Conservation (phyloP, 2,888 invertebrate genomes). For the Drosophila histrio region DNA sequence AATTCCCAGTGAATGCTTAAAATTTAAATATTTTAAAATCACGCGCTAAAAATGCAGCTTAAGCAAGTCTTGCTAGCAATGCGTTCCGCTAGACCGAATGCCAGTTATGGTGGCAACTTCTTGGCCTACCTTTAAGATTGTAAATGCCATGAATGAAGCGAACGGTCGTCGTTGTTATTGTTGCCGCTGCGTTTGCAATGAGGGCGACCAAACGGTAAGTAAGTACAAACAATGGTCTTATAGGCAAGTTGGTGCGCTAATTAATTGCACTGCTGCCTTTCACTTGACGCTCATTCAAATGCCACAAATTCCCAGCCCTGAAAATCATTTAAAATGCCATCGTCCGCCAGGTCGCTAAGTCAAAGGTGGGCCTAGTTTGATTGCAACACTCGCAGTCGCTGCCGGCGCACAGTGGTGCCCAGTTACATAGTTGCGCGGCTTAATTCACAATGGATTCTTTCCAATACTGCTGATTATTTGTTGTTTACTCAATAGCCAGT, state of each 20-base stretch:
- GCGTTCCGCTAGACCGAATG: constrained; percentile 55
- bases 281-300: constrained; percentile 50
- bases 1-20: constrained; percentile 13
- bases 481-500: too few relatives aligned
- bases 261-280: constrained; percentile 68
- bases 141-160: constrained; percentile 67
- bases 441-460: neutral
- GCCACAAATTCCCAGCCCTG: constrained; percentile 57
- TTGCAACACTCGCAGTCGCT: constrained; percentile 4
- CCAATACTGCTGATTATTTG: neutral
- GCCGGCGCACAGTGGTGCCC: neutral
- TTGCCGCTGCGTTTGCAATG: too few relatives aligned
- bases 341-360: constrained; percentile 44
- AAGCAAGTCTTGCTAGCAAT: neutral
- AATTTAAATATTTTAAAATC: constrained; percentile 1
- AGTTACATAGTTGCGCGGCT: neutral
- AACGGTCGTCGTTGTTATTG: too few relatives aligned
- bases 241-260: constrained; percentile 27
- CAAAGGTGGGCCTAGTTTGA: constrained; percentile 43
- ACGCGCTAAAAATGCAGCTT: constrained; percentile 8
- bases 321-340: constrained; percentile 70
- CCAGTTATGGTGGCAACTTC: constrained; percentile 41
- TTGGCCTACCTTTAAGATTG: constrained; percentile 36
- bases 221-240: constrained; percentile 44
- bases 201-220: constrained; percentile 19